These are phyloP conservation scores for Toxostoma redivivum DNA, from an alignment of 2,113 vertebrate species.

Conservation along the genomic window DNA sequence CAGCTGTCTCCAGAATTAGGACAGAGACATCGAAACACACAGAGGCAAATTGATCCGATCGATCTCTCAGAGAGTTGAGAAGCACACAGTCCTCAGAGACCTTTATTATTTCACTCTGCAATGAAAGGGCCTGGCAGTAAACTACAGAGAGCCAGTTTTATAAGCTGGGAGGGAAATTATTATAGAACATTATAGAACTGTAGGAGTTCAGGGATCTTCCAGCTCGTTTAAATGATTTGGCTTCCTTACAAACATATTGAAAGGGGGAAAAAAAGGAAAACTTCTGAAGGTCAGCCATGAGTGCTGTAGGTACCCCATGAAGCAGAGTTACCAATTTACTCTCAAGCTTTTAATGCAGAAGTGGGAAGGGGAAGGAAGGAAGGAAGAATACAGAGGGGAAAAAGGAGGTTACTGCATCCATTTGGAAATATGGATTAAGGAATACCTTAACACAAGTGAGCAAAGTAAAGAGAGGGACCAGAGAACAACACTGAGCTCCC, in stretches of 20 bases:
- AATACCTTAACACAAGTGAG: background rate
- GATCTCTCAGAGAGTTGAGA: constrained; percentile 2
- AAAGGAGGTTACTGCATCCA: background rate
- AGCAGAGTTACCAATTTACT: background rate
- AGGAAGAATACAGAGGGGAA: background rate
- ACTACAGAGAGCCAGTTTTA: constrained; percentile 39
- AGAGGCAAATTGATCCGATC: constrained; percentile 39
- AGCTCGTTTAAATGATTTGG: constrained; percentile 36
- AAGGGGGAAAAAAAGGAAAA: background rate
- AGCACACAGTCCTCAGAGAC: background rate
- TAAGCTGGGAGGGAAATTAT: constrained; percentile 38
- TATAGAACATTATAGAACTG: constrained; percentile 33
- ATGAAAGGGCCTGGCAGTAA: constrained; percentile 15
- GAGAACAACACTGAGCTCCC: background rate
- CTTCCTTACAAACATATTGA: background rate
- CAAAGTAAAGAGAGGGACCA: background rate
- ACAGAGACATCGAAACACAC: background rate
- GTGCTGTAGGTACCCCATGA: background rate
- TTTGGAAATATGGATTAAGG: background rate
- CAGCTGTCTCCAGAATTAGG: background rate
- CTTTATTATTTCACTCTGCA: constrained; percentile 39
- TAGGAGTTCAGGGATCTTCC: constrained; percentile 7
- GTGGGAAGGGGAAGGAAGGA: background rate
- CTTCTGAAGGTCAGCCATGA: background rate
- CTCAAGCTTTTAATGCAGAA: background rate